phyloP scores from a whole-genome alignment of 2,888 invertebrate genomes.

The Melanostoma mellinum region DNA sequence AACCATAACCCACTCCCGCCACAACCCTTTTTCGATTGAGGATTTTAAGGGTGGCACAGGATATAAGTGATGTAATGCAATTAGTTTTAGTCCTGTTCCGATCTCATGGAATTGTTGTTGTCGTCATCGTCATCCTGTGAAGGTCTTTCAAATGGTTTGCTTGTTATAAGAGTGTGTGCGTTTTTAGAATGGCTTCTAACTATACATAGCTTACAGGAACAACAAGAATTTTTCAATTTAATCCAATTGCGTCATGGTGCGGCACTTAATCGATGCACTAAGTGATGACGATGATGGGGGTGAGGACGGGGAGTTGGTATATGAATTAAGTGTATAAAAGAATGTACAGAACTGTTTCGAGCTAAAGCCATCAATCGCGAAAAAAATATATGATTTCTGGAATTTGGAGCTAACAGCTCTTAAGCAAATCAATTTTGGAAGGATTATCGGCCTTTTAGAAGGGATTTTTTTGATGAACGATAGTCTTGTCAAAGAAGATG shows the following conservation, averaged over 20 bases:
- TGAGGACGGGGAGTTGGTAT: neutral
- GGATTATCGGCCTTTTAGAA: too few species aligned
- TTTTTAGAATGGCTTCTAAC: conserved; percentile 27
- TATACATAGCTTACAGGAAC: conserved; percentile 22
- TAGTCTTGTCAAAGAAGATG: too few species aligned
- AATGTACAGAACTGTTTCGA: conserved; percentile 3
- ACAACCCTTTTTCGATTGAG: conserved; percentile 69
- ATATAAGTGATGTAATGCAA: conserved; percentile 80
- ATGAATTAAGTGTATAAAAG: neutral
- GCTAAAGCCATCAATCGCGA: conserved; percentile 3
- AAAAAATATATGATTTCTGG: neutral
- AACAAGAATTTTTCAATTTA: conserved; percentile 71
- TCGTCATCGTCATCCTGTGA: conserved; percentile 12
- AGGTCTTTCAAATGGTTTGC: neutral
- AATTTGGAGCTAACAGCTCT: too few species aligned
- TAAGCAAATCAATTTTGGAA: too few species aligned
- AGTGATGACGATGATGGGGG: conserved; percentile 31
- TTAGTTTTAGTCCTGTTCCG: conserved; percentile 80
- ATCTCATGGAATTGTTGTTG: conserved; percentile 67
- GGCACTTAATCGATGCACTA: conserved; percentile 72
- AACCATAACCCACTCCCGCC: conserved; percentile 1
- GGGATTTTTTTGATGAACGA: too few species aligned
- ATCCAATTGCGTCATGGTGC: conserved; percentile 72
- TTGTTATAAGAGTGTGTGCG: conserved; percentile 12
- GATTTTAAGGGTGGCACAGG: conserved; percentile 68